Base-by-base conservation (phyloP, 23 tunicate species). In the Ascidia mentula region DNA sequence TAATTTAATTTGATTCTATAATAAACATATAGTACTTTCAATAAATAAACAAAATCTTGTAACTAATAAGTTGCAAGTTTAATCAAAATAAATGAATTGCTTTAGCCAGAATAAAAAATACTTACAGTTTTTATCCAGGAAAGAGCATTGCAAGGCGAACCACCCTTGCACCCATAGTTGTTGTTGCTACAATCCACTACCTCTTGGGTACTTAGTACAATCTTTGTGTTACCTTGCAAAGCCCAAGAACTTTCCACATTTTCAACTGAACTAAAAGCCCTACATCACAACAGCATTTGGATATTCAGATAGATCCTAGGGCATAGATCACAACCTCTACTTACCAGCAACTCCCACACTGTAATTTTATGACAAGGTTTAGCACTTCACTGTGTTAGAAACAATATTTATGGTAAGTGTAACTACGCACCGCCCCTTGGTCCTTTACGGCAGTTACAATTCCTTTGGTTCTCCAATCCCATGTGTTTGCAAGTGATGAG, bases 291-390 rank as follows among this genome's bases (percentile, higher is more conserved):
- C 6, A 45, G 60, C 38, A 71, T 3, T 71, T 28, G 30, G 32
- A 71, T 3, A 71, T 5, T 5, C 2, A 3, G 9, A 71, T 3
- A 34, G 13, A 6, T 36, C 75, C 75, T 28, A 71, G 34, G 2
- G 13, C n/a, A n/a, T n/a, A n/a, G n/a, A n/a, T n/a, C n/a, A 6
- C 24, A 53, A 3, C 13, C 22, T 28, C 24, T 53, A 53, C 84
- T 38, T 38, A 80, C 84, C 84, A 80, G 45, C 84, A 80, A 61
- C 77, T 61, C 13, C 84, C 84, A 69, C 84, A 80, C 84, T 80
- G 84, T 18, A 80, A 80, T 8, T 46, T 6, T 34, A 75, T 15
- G 37, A 34, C 4, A 71, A 28, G 18, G n/a, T 4, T 4, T 6
- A 71, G 5, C 15, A 69, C 9, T 12, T 26, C 20, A 8, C n/a